Evolutionary conservation across 2,797 vertebrate species (phyloP).

Genomic region (Pangasius macronema): DNA sequence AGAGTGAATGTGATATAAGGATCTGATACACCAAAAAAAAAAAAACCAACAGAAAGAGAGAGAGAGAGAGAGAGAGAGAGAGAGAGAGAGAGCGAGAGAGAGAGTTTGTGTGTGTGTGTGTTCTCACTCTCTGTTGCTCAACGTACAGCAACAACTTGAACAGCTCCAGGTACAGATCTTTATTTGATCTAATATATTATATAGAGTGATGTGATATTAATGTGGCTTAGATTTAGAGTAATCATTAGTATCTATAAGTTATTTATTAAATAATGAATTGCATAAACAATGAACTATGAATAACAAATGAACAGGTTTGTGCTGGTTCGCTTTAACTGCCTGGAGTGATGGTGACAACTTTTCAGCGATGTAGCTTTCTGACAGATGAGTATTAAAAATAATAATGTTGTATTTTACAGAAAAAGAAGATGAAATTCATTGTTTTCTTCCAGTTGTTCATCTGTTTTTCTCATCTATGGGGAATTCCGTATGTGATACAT

Average conservation of each 20-base stretch:
- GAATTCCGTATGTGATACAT: neutral
- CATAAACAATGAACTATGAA: no score
- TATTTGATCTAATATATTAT: neutral
- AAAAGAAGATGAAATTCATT: constrained; percentile 32
- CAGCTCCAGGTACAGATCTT: constrained; percentile 2
- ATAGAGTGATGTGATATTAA: neutral
- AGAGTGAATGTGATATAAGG: neutral
- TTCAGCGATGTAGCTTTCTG: neutral
- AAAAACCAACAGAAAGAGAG: neutral
- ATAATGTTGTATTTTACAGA: constrained; percentile 14
- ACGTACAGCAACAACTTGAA: neutral
- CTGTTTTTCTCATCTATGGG: constrained; percentile 24
- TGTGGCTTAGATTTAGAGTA: neutral
- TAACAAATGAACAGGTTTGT: neutral
- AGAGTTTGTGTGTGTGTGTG: neutral
- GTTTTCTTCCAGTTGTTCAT: neutral
- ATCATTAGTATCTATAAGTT: neutral
- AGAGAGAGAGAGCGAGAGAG: neutral
- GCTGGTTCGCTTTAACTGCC: neutral
- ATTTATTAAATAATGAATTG: neutral
- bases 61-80: neutral
- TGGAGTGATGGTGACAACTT: neutral
- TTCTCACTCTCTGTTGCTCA: neutral
- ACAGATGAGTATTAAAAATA: neutral
- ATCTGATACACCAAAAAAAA: neutral